These are phyloP conservation scores for Eulacestoma nigropectus DNA, from an alignment of 2,113 vertebrate species.

Conservation along the genomic window DNA sequence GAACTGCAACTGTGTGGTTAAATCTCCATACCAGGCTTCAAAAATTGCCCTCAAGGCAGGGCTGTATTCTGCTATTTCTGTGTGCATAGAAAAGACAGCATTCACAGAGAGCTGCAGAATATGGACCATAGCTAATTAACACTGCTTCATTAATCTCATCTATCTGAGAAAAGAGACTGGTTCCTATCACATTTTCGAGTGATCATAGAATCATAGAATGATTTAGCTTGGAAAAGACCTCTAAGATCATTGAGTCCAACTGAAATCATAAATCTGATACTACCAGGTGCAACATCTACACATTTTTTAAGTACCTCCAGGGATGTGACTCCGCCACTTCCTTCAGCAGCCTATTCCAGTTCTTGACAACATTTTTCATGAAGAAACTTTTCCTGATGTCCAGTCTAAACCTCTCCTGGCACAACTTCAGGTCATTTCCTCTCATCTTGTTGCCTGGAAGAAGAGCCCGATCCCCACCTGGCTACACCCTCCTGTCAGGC, in stretches of 20 bases:
- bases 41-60: not conserved
- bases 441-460: not conserved
- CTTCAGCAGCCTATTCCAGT: not conserved
- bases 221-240: not conserved
- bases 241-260: not conserved
- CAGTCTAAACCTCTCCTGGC: not conserved
- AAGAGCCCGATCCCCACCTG: fast-evolving
- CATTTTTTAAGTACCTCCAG: not conserved
- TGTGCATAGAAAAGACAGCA: fast-evolving
- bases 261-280: not conserved
- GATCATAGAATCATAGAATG: not conserved
- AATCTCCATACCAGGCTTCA: not conserved
- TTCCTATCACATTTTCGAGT: not conserved
- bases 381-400: not conserved
- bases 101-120: not conserved
- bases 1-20: not conserved
- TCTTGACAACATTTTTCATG: not conserved
- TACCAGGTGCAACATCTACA: not conserved
- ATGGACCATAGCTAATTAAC: not conserved
- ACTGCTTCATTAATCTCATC: not conserved
- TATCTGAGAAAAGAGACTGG: not conserved
- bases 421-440: not conserved
- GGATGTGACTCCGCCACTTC: not conserved
- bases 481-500: fast-evolving
- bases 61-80: not conserved